phyloP scores from a whole-genome alignment of 2,888 invertebrate species.

The Metopia argyrocephala region DNA sequence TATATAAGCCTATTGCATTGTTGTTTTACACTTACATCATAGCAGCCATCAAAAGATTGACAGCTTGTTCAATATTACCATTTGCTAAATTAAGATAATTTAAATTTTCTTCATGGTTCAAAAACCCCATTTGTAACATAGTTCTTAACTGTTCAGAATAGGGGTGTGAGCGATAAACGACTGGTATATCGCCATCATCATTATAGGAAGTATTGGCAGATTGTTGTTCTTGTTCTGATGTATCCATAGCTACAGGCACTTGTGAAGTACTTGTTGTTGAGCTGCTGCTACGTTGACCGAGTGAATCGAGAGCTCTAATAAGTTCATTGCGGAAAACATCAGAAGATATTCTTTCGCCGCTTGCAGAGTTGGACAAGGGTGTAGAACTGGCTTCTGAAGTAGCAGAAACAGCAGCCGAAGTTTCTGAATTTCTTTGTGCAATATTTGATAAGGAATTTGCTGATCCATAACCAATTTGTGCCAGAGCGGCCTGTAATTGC shows the following conservation, averaged over 20 bases:
- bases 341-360: conserved; percentile 81
- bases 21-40: conserved; percentile 71
- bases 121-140: conserved; percentile 94
- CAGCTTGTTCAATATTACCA: conserved; percentile 94
- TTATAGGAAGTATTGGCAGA: conserved; percentile 47
- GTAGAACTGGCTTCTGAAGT: conserved; percentile 54
- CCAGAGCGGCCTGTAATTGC: conserved; percentile 76
- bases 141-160: conserved; percentile 83
- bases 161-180: conserved; percentile 73
- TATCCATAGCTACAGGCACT: conserved; percentile 68
- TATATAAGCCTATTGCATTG: no score
- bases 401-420: conserved; percentile 44
- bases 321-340: conserved; percentile 90
- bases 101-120: conserved; percentile 90
- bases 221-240: conserved; percentile 62
- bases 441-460: conserved; percentile 77
- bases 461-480: conserved; percentile 73
- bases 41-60: conserved; percentile 88
- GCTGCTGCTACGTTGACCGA: conserved; percentile 53
- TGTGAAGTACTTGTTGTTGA: conserved; percentile 41
- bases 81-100: conserved; percentile 87
- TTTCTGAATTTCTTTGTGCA: conserved; percentile 75
- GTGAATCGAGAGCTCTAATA: conserved; percentile 82
- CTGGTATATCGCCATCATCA: conserved; percentile 71
- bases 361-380: conserved; percentile 59